Evolutionary conservation across 2,888 invertebrate species (phyloP).

Genomic region (Rhagonycha lutea): DNA sequence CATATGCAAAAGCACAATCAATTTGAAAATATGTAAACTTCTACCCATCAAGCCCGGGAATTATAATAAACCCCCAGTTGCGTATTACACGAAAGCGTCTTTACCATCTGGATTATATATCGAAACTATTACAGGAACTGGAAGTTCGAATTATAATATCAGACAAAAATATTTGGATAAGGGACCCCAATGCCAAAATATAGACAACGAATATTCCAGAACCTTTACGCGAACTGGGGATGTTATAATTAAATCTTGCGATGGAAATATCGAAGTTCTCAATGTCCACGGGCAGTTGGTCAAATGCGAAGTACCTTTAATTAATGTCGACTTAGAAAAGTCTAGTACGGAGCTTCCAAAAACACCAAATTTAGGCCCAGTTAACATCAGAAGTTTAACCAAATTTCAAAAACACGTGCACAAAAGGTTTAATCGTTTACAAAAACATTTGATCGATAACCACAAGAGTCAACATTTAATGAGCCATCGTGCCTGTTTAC

Average conservation of each 20-base stretch:
- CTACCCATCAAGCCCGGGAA: slow-evolving; percentile 15
- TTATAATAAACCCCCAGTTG: neutral
- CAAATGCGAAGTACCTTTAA: slow-evolving; percentile 18
- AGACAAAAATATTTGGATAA: slow-evolving; percentile 26
- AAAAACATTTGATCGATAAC: slow-evolving; percentile 24
- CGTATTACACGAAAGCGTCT: slow-evolving; percentile 16
- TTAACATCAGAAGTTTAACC: slow-evolving; percentile 12
- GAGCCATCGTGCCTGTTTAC: slow-evolving; percentile 14
- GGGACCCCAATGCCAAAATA: slow-evolving; percentile 17
- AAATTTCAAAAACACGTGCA: slow-evolving; percentile 22
- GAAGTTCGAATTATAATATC: slow-evolving; percentile 14
- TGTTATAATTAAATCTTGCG: slow-evolving; percentile 23
- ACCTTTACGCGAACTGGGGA: slow-evolving; percentile 27
- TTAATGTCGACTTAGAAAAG: neutral
- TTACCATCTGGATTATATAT: slow-evolving; percentile 29
- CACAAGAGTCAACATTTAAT: slow-evolving; percentile 15
- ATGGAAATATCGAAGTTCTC: slow-evolving; percentile 23
- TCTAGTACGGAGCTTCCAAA: neutral
- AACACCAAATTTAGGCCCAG: slow-evolving; percentile 4
- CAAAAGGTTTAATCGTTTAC: slow-evolving; percentile 13
- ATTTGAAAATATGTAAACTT: slow-evolving; percentile 16
- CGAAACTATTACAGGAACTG: slow-evolving; percentile 10
- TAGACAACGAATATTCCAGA: slow-evolving; percentile 24
- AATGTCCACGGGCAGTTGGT: slow-evolving; percentile 10
- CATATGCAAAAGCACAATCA: slow-evolving; percentile 1